Conservation (phyloP, 2,888 invertebrate genomes). For the Brachypterus glaber region DNA sequence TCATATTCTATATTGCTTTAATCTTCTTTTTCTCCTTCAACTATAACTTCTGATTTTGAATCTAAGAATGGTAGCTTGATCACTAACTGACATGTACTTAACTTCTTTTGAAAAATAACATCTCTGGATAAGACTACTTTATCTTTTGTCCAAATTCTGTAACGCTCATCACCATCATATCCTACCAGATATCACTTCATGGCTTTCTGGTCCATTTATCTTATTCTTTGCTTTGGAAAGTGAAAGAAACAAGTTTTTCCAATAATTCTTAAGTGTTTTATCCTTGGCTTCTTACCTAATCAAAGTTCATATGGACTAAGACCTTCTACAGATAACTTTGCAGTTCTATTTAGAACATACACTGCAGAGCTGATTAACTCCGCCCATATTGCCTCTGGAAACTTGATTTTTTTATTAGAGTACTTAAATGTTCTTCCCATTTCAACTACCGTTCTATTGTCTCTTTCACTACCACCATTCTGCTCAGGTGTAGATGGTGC, state of each 20-base stretch:
- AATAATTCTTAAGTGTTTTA: background rate
- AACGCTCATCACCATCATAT: conserved; percentile 25
- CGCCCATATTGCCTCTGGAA: conserved; percentile 22
- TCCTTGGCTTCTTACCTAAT: conserved; percentile 5
- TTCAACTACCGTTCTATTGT: conserved; percentile 24
- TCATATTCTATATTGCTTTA: background rate
- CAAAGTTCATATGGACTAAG: conserved; percentile 3
- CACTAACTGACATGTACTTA: conserved; percentile 9
- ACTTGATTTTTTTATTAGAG: conserved; percentile 19
- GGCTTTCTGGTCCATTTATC: conserved; percentile 26
- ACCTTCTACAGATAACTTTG: conserved; percentile 20
- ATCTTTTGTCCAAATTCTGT: conserved; percentile 20
- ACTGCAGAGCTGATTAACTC: conserved; percentile 21
- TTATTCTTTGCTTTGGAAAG: conserved; percentile 20
- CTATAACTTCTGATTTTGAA: background rate
- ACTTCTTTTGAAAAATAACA: conserved; percentile 20
- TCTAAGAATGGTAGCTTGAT: conserved; percentile 9
- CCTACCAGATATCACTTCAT: conserved; percentile 23
- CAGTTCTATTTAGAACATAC: conserved; percentile 22
- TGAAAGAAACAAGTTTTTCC: conserved; percentile 17
- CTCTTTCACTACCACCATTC: conserved; percentile 21
- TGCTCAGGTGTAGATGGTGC: conserved; percentile 21
- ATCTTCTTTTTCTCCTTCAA: background rate
- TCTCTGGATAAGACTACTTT: conserved; percentile 21
- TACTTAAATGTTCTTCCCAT: conserved; percentile 25